These are phyloP conservation scores for Pardalotus punctatus DNA, from an alignment of 2,113 vertebrate species.

Conservation along the genomic window DNA sequence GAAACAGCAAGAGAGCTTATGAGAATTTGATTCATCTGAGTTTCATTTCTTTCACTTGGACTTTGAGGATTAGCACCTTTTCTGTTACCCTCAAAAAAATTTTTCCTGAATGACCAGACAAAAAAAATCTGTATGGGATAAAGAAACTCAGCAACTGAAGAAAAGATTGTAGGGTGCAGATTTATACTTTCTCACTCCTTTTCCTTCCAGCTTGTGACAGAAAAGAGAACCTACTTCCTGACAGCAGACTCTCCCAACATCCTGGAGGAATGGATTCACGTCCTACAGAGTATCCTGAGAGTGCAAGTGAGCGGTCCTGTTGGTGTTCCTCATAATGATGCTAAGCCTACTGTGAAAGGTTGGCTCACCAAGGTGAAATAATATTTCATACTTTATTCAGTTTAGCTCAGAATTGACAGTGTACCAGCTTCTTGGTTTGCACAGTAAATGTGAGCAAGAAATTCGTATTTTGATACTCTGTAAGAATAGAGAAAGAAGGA, in stretches of 20 bases:
- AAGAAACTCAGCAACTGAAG: neutral
- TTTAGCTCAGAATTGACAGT: neutral
- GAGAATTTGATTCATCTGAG: neutral
- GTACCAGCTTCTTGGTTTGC: neutral
- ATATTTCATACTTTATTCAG: neutral
- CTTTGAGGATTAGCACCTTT: neutral
- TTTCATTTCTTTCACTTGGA: neutral
- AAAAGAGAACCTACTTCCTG: constrained; percentile 88
- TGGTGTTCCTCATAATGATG: constrained; percentile 64
- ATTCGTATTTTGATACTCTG: neutral
- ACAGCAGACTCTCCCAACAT: constrained; percentile 90
- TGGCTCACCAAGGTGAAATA: constrained; percentile 88
- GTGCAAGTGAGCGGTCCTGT: constrained; percentile 79
- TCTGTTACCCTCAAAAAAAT: neutral
- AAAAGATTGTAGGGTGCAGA: neutral
- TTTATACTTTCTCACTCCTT: neutral
- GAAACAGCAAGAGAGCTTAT: neutral
- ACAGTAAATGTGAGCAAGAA: neutral
- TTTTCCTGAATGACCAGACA: neutral
- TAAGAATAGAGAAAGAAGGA: neutral
- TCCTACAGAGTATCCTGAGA: constrained; percentile 85
- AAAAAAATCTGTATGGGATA: neutral
- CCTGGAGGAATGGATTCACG: constrained; percentile 89
- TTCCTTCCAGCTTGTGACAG: constrained; percentile 80
- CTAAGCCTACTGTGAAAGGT: constrained; percentile 82